phyloP scores from a whole-genome alignment of 2,888 invertebrate species.

The Ectobius pallidus region DNA sequence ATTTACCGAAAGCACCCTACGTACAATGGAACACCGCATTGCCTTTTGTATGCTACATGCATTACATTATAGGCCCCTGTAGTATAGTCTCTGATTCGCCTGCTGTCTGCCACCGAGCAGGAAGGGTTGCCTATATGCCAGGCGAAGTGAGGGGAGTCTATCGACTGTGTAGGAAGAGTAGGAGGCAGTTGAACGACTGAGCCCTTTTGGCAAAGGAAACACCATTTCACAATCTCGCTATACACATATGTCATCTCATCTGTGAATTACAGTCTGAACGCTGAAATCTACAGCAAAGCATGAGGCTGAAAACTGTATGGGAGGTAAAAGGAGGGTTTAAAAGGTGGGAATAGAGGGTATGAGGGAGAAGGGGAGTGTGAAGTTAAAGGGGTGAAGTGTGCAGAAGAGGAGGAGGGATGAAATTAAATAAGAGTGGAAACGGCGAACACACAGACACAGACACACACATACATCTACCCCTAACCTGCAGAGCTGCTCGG shows the following conservation, averaged over 20 bases:
- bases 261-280: conserved; percentile 35
- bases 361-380: conserved; percentile 23
- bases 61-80: conserved; percentile 35
- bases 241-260: conserved; percentile 31
- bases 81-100: conserved; percentile 23
- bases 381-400: conserved; percentile 24
- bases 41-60: conserved; percentile 36
- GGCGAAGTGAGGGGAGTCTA: conserved; percentile 16
- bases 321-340: conserved; percentile 29
- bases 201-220: conserved; percentile 37
- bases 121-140: conserved; percentile 27
- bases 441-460: not conserved
- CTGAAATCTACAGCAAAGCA: conserved; percentile 23
- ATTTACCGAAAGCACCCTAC: conserved; percentile 34
- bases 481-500: conserved; percentile 7
- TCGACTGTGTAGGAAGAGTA: conserved; percentile 27
- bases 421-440: conserved; percentile 38
- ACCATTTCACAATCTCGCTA: conserved; percentile 15
- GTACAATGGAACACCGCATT: conserved; percentile 39
- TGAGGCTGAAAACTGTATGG: conserved; percentile 29
- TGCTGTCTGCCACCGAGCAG: conserved; percentile 22
- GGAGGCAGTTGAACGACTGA: conserved; percentile 21
- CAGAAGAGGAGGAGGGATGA: conserved; percentile 12
- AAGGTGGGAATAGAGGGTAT: not conserved
- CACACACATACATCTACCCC: not conserved